Base-by-base conservation (phyloP, 2,113 vertebrate species). In the Oceanites oceanicus region DNA sequence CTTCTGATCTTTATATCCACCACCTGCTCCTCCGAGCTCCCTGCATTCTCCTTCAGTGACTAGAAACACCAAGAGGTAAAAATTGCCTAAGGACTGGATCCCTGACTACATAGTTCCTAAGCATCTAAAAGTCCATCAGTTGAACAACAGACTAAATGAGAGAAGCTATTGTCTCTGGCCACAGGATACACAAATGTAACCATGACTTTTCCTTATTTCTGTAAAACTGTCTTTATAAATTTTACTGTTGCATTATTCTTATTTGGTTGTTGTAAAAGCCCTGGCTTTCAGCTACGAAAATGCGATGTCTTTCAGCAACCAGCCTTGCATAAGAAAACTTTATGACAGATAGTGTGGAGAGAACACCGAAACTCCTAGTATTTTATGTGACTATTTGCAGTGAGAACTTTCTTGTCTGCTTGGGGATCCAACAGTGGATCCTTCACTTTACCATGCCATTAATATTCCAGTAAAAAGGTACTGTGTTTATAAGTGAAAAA, bases 111-210 rank as follows among this genome's bases (percentile, higher is more conserved):
- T 2, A 70, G 29, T 4, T 50, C n/a, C 44, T 30, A 27, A 65
- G 12, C 13, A 40, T 32, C 22, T 75, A 29, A 68, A 74, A 88
- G 18, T 10, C 38, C 0, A 0, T 53, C 45, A 75, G 9, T 0
- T 78, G 50, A 25, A 47, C 19, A 76, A 47, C 44, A 68, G 40
- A 30, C 25, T 63, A 61, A 79, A 76, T 6, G 13, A 40, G 27
- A 93, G 14, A 49, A 78, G 16, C 5, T 58, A 3, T 18, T 78
- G 10, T 26, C 38, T 20, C 13, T 65, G 27, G 13, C 62, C 61
- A 77, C 27, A 10, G 17, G 15, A 56, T 20, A 85, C 7, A 42
- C 29, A 80, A 26, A 58, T 0, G 0, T 27, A 90, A 86, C 15
- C 22, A 22, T 10, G 26, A 58, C 8, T 72, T 55, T 16, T 67